These are phyloP conservation scores for Sebastiscus albofasciatus DNA, from an alignment of 2,797 vertebrate species.

Conservation along the genomic window DNA sequence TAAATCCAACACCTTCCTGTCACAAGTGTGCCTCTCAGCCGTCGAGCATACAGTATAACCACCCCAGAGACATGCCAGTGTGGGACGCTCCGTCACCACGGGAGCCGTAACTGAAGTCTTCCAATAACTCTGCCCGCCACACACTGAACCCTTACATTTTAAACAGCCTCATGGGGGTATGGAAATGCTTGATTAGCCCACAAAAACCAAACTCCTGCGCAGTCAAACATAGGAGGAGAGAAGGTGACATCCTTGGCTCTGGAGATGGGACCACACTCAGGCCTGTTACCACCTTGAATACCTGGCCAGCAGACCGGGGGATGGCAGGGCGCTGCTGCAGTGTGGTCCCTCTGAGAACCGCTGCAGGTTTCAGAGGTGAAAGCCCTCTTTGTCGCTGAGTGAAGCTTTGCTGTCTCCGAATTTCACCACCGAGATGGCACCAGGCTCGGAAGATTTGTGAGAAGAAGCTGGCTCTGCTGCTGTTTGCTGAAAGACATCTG, in stretches of 20 bases:
- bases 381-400: constrained; percentile 70
- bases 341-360: constrained; percentile 61
- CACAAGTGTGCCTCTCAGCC: constrained; percentile 36
- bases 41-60: background rate
- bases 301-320: constrained; percentile 35
- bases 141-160: constrained; percentile 66
- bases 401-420: constrained; percentile 50
- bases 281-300: constrained; percentile 32
- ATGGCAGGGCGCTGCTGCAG: constrained; percentile 43
- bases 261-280: constrained; percentile 66
- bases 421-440: constrained; percentile 59
- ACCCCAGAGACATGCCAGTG: constrained; percentile 24
- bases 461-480: constrained; percentile 29
- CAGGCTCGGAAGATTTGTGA: constrained; percentile 60
- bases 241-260: constrained; percentile 80
- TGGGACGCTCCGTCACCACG: constrained; percentile 38
- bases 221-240: constrained; percentile 52
- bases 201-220: constrained; percentile 47
- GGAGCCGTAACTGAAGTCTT: constrained; percentile 45
- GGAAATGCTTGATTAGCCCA: constrained; percentile 51
- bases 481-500: constrained; percentile 69
- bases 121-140: constrained; percentile 54
- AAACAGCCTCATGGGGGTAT: constrained; percentile 19
- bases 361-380: constrained; percentile 62
- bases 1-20: constrained; percentile 16